Base-by-base conservation (phyloP, 1,140 invertebrate genomes). In the Lanistes nyassanus region DNA sequence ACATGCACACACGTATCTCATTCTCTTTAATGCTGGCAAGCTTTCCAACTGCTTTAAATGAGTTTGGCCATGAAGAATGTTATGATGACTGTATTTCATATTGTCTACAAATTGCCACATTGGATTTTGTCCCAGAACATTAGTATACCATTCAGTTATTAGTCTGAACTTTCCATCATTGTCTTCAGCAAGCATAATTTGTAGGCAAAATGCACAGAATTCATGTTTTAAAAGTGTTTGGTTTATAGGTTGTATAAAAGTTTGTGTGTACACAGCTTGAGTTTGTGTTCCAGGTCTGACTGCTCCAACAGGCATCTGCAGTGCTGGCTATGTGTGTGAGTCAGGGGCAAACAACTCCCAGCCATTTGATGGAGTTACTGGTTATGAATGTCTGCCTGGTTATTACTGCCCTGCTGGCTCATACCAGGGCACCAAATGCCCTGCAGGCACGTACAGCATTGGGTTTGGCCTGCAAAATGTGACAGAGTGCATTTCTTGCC, bases 361-460 rank as follows among this genome's bases (percentile, higher is more conserved):
- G 31, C 86, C 86, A 31, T 83, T 76, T 64, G 83, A 86, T 82
- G 83, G 79, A 5, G 65, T 71, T 19, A 85, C 81, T 19, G 86
- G 86, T 23, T 84, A 85, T 56, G 74, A 80, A 34, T 88, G 86
- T 76, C 81, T 74, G 37, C 78, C 79, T 9, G 86, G 86, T 23
- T 79, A 83, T 64, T 88, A 85, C 75, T 88, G 86, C 69, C 85
- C 83, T 31, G 65, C 60, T 72, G 85, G 85, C 23, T 87, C 86
- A 26, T 70, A 76, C 69, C 82, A 84, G 66, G 85, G 84, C n/a
- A 82, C 78, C 67, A 83, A 83, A 34, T 88, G 86, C 79, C 86
- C 86, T 2, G 67, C 70, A 26, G 85, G 85, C 37, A 85, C 85
- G 1, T 88, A 82, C 75, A 86, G 84, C 58, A 81, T 82, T 58